Percentiles rank a stretch among this genome's conserved stretches.
Evolutionary conservation across 1,140 invertebrate genomes (phyloP).

Genomic region (Trypoxylus dichotomus): DNA sequence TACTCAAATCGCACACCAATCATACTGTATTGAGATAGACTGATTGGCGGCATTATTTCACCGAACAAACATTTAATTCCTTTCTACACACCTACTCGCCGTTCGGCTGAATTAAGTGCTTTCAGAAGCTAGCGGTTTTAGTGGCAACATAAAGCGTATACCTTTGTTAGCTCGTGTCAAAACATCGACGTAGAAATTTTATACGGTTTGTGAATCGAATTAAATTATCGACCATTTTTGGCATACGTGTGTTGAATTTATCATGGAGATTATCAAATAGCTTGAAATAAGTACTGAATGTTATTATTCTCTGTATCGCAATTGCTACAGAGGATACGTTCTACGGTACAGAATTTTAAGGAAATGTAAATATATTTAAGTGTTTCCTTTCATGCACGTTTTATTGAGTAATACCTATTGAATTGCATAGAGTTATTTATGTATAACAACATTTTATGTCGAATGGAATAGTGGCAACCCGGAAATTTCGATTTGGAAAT

Average conservation of each 20-base stretch:
- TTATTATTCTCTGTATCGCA: no score
- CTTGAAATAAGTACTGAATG: no score
- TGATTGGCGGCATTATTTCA: slow-evolving; percentile 20
- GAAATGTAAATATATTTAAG: no score
- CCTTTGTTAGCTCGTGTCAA: background rate
- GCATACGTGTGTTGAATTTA: background rate
- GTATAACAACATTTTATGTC: no score
- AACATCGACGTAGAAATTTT: background rate
- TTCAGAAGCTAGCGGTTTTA: background rate
- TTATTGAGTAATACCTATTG: no score
- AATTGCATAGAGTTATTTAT: no score
- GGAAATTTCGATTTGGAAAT: no score
- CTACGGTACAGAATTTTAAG: no score
- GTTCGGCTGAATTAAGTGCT: background rate
- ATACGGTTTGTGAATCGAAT: background rate
- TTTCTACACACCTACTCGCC: background rate
- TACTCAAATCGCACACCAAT: background rate
- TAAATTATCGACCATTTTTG: slow-evolving; percentile 17
- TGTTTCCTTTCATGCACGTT: no score
- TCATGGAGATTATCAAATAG: background rate
- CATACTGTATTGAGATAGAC: background rate
- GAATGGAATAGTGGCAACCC: no score
- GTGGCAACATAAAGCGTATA: background rate
- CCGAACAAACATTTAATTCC: background rate
- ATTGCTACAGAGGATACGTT: no score